A percentile compares a stretch with the other conserved stretches of the same genome.
phyloP scores from a whole-genome alignment of 92 coral and sea anemone genomes.

The Micromussa lordhowensis region DNA sequence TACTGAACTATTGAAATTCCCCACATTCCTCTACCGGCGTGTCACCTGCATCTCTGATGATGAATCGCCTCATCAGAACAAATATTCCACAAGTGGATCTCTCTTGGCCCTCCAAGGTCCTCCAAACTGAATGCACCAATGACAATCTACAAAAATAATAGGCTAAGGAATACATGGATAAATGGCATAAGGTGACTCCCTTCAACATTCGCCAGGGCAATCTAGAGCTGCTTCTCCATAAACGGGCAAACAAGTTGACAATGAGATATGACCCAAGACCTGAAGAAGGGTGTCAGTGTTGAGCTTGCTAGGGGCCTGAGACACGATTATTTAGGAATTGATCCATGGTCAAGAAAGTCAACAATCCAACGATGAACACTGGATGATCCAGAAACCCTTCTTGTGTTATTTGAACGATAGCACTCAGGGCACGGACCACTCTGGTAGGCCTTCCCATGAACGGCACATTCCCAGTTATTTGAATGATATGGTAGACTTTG shows the following conservation, averaged over 20 bases:
- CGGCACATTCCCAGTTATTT: not conserved
- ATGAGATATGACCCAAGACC: too few relatives aligned
- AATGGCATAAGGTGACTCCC: not conserved
- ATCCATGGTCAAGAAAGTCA: constrained; percentile 20
- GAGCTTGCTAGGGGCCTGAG: too few relatives aligned
- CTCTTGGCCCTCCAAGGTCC: not conserved
- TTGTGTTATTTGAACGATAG: not conserved
- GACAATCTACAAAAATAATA: not conserved
- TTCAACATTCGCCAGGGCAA: not conserved
- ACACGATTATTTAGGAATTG: not conserved
- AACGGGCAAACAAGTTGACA: too few relatives aligned
- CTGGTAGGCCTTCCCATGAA: not conserved
- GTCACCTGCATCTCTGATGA: too few relatives aligned
- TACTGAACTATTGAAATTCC: too few relatives aligned
- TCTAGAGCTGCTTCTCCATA: not conserved
- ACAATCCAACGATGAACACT: constrained; percentile 3
- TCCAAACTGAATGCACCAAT: not conserved
- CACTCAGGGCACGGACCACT: not conserved
- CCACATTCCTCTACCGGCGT: too few relatives aligned
- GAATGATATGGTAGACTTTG: not conserved
- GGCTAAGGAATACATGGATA: constrained; percentile 7
- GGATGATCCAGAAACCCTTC: not conserved
- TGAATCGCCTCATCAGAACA: not conserved
- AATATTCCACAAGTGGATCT: not conserved
- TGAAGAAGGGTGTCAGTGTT: too few relatives aligned